Evolutionary conservation across 1,140 invertebrate species (phyloP), one percentile per base, ranked within the genome.

Genomic region (Euborellia annulipes): DNA sequence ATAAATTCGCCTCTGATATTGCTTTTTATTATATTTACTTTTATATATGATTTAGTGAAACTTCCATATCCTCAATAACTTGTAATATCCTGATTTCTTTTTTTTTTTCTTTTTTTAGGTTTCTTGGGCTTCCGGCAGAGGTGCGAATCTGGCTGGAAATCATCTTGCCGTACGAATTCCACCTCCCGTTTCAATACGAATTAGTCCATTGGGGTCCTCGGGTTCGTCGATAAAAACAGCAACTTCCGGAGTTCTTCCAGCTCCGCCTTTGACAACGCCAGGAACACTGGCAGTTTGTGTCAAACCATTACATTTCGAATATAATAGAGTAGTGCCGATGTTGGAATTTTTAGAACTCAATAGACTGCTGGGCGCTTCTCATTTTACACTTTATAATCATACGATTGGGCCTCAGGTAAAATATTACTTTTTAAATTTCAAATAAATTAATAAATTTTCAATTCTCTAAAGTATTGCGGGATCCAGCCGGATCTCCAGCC

Each of bases 301-400:
- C 9, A 93, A 94, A 54, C 90, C 92, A 0, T 70, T 96, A 30
- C 90, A 94, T 62, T 92, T 85, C 57, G 74, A 82, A 50, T 95
- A 91, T 62, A 81, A 90, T 57, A 72, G 75, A 54, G 75, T 76
- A 61, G 59, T 84, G 36, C 84, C 90, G 67, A 66, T 96, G 47
- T 69, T 94, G 46, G 90, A 95, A 66, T 94, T 91, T 69, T 75
- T 95, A 47, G 91, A 95, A 64, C 66, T 95, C 41, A 88, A 95
- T 58, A 70, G 73, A 6, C 62, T 95, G 14, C 65, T 95, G 41
- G 91, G 91, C 1, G 85, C 85, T 1, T 76, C 76, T 20, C 85
- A 90, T 59, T 89, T 95, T 58, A 85, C 85, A 20, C 80, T 96
- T 58, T 96, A 93, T 67, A 94, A 95, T 61, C 79, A 92, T 58